Base-by-base conservation (phyloP, 2,888 invertebrate species). In the Pseudococcus longispinus region DNA sequence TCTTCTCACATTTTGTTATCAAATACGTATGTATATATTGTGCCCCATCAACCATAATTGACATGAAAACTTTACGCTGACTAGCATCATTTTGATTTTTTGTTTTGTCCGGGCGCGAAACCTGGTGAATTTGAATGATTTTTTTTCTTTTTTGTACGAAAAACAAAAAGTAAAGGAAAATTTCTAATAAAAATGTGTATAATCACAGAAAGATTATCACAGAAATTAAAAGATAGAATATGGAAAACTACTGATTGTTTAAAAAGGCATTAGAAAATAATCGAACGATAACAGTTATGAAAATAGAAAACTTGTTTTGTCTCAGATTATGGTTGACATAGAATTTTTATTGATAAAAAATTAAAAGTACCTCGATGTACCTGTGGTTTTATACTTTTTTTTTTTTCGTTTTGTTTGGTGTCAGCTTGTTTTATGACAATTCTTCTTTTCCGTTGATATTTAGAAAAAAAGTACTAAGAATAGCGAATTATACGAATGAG, bases 151-250 rank as follows among this genome's bases (percentile, higher is more conserved):
- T 65, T 42, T 23, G 70, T 85, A 85, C 23, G 85, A 65, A 85
- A 83, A 51, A 46, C 44, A 15, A 46, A 15, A 46, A 46, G 13
- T 51, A 51, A 51, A 51, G n/a, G 51, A 29, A 85, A 77, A 77
- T 46, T 29, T 74, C 42, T 26, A 32, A 42, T n/a, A 74, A 74
- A 85, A 85, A 74, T 85, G 74, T 85, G 85, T 85, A 74, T 85
- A 85, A 85, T 85, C 85, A 85, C 85, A 85, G 85, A 85, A 85
- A 85, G 85, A 85, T 85, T 85, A 85, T 85, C 85, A 85, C 85
- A 85, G 85, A 77, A 85, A 85, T 44, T 70, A 85, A 85, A 46
- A 85, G 51, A 77, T 74, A 77, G 74, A 42, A 74, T 70, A 85
- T 85, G 77, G 85, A 85, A 85, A 85, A 85, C 74, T 74, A 85